Conservation (phyloP, 2,113 vertebrate species). For the Caloenas nicobarica region DNA sequence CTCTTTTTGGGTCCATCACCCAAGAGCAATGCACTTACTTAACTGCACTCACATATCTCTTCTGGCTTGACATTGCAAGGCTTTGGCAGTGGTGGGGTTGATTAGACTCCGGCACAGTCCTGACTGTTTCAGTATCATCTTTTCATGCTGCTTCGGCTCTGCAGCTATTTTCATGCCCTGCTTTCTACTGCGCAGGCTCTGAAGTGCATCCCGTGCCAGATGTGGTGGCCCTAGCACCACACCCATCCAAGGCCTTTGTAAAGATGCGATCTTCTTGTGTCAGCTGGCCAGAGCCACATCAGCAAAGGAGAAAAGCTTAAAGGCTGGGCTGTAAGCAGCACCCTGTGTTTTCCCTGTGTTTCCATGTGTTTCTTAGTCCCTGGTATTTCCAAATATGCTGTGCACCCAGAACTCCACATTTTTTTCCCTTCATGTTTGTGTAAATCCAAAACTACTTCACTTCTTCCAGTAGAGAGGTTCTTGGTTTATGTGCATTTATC, state of each 20-base stretch:
- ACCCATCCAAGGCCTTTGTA: background rate
- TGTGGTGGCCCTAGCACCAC: background rate
- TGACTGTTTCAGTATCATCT: background rate
- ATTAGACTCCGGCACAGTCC: background rate
- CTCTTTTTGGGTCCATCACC: background rate
- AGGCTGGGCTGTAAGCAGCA: background rate
- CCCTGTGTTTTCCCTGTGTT: background rate
- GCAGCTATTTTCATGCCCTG: background rate
- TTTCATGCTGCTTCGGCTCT: background rate
- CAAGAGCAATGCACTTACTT: background rate
- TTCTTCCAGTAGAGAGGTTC: background rate
- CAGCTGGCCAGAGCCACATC: background rate
- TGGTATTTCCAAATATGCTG: background rate
- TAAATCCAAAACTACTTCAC: background rate
- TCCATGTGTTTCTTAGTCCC: background rate
- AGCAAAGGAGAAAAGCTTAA: background rate
- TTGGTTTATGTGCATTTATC: background rate
- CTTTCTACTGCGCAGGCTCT: background rate
- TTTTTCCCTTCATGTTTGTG: background rate
- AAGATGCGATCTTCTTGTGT: background rate
- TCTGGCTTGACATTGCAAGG: background rate
- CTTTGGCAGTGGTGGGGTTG: background rate
- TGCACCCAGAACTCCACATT: background rate
- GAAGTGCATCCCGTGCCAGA: background rate
- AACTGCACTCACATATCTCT: rapidly evolving